These are phyloP conservation scores for Colius striatus DNA, from an alignment of 2,113 vertebrate species.

Conservation along the genomic window DNA sequence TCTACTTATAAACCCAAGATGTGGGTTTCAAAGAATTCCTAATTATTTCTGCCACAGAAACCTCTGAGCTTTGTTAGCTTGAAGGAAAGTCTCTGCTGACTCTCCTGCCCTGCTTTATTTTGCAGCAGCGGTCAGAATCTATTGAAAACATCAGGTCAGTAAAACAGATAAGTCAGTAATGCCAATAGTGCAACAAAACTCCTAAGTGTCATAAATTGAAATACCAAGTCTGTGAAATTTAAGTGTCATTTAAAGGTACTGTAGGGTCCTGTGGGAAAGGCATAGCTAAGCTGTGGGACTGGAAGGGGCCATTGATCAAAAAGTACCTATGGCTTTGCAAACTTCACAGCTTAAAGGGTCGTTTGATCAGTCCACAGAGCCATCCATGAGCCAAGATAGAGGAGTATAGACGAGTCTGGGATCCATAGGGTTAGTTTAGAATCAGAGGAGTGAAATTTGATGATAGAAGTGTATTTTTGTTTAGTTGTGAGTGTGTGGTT, in stretches of 20 bases:
- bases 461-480: background rate
- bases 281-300: background rate
- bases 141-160: background rate
- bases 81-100: background rate
- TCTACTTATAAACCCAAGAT: background rate
- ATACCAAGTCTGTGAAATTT: background rate
- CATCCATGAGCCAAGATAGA: background rate
- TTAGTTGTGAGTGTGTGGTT: background rate
- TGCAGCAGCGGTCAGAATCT: background rate
- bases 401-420: background rate
- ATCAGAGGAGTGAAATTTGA: background rate
- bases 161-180: background rate
- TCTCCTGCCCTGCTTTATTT: background rate
- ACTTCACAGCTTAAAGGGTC: background rate
- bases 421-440: background rate
- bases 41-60: background rate
- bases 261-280: background rate
- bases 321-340: background rate
- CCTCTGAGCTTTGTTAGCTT: background rate
- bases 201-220: background rate
- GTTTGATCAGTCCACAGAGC: background rate
- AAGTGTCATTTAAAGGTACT: background rate
- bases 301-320: background rate
- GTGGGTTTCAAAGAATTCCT: background rate
- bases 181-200: background rate